phyloP scores from a whole-genome alignment of 1,140 invertebrate genomes.

The Protaetia brevitarsis region DNA sequence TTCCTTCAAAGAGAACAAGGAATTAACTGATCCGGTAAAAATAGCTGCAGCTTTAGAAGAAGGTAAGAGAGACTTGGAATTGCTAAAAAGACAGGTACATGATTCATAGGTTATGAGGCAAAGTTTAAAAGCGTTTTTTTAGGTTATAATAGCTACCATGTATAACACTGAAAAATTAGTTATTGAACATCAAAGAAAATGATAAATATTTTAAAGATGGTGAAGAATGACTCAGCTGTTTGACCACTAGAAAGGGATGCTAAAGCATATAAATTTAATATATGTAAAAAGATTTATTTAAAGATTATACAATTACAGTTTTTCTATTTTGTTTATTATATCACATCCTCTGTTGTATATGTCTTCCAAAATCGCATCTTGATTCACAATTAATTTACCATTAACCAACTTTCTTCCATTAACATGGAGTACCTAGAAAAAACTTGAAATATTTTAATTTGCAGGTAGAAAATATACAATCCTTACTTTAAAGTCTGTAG shows the following conservation, averaged over 20 bases:
- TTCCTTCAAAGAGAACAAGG: constrained; percentile 63
- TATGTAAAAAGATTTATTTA: background rate
- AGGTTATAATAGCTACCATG: constrained; percentile 57
- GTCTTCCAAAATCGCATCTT: constrained; percentile 68
- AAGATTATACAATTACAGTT: constrained; percentile 20
- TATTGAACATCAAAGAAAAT: constrained; percentile 48
- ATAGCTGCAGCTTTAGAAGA: constrained; percentile 54
- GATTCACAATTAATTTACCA: constrained; percentile 57
- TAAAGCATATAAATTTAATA: background rate
- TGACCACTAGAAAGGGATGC: background rate
- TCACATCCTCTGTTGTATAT: constrained; percentile 66
- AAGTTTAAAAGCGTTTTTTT: constrained; percentile 39
- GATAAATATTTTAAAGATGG: background rate
- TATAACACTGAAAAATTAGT: constrained; percentile 58
- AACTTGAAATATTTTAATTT: too few species aligned
- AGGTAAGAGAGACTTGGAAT: constrained; percentile 57
- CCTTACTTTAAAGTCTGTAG: constrained; percentile 69
- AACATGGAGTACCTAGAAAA: constrained; percentile 65
- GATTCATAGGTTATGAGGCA: constrained; percentile 24
- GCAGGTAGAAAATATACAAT: constrained; percentile 27
- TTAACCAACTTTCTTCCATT: constrained; percentile 51
- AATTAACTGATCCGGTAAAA: constrained; percentile 51
- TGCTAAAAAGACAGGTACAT: constrained; percentile 53
- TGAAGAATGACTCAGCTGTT: background rate
- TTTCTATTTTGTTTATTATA: constrained; percentile 56